Evolutionary conservation across 2,888 invertebrate species (phyloP).

Genomic region (Timema podura): DNA sequence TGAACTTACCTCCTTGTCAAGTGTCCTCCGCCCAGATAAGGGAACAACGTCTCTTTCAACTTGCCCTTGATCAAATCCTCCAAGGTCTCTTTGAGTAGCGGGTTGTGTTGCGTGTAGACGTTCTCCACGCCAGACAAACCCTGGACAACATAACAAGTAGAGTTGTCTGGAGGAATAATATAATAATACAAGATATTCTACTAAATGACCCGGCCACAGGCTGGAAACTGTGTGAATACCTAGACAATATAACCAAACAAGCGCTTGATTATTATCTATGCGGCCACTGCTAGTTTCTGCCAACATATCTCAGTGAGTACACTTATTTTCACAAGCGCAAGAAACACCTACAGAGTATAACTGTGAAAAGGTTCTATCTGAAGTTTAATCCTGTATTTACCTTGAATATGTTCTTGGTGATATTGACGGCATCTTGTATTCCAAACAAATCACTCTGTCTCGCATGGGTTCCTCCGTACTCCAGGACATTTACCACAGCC

Average conservation of each 20-base stretch:
- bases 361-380: conserved; percentile 39
- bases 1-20: conserved; percentile 43
- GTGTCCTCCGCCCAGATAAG: conserved; percentile 63
- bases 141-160: too few species aligned
- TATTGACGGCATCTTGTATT: conserved; percentile 73
- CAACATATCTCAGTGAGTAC: too few species aligned
- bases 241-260: too few species aligned
- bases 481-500: conserved; percentile 64
- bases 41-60: conserved; percentile 81
- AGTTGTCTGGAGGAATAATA: too few species aligned
- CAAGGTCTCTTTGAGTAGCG: conserved; percentile 79
- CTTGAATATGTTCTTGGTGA: conserved; percentile 86
- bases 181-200: too few species aligned
- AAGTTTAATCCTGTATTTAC: conserved; percentile 43
- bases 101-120: conserved; percentile 98
- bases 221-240: too few species aligned
- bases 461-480: conserved; percentile 81
- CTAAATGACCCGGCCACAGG: too few species aligned
- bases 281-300: too few species aligned
- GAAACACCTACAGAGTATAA: conserved; percentile 12
- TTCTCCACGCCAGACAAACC: conserved; percentile 81
- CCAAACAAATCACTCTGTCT: conserved; percentile 82
- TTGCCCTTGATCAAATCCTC: conserved; percentile 89
- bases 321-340: not conserved
- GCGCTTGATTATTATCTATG: too few species aligned